These are phyloP conservation scores for Calonectris borealis DNA, from an alignment of 2,113 vertebrate species.

Conservation along the genomic window DNA sequence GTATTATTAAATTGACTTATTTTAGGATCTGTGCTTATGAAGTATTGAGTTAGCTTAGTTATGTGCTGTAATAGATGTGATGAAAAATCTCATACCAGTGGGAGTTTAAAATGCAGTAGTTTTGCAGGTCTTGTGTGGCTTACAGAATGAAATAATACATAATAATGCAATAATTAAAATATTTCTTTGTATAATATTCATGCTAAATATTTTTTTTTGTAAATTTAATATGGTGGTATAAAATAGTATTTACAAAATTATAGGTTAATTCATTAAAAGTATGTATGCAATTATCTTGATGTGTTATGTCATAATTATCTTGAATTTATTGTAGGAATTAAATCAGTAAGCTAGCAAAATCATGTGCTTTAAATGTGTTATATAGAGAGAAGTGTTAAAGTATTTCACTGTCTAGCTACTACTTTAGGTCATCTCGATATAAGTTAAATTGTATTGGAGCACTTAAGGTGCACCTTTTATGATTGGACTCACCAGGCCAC, in stretches of 20 bases:
- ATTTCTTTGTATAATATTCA: not conserved
- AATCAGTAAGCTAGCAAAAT: not conserved
- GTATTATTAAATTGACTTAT: not conserved
- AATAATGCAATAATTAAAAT: not conserved
- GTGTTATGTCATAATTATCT: not conserved
- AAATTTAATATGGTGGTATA: not conserved
- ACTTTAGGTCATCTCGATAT: fast-evolving
- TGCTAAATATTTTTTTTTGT: not conserved
- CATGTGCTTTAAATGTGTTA: fast-evolving
- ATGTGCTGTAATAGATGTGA: not conserved
- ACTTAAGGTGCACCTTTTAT: not conserved
- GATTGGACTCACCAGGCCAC: not conserved
- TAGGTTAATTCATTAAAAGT: not conserved
- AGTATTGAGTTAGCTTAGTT: not conserved
- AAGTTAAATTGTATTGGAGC: not conserved
- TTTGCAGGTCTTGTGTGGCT: not conserved
- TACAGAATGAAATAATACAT: not conserved
- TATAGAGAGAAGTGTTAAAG: fast-evolving
- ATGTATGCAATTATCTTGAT: not conserved
- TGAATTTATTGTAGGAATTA: not conserved
- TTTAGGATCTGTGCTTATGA: not conserved
- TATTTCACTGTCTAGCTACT: not conserved
- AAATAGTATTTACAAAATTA: not conserved
- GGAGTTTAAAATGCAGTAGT: not conserved
- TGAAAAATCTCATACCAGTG: not conserved